phyloP scores from a whole-genome alignment of 2,797 vertebrate genomes.

The Meda fulgida region DNA sequence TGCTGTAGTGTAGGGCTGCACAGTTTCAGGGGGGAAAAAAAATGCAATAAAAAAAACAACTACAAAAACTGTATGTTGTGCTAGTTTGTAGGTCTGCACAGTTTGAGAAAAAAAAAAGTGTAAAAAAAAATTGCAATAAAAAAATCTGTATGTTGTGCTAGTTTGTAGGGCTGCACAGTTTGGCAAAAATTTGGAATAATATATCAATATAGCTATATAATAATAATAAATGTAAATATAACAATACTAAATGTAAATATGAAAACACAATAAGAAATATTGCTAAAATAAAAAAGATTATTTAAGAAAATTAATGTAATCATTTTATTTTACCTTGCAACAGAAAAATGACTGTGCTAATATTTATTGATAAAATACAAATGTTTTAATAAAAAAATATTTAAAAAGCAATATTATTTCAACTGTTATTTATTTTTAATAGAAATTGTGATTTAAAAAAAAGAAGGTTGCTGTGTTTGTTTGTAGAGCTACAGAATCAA shows the following conservation, averaged over 20 bases:
- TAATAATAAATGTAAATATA: neutral
- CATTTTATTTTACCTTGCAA: neutral
- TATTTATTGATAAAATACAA: neutral
- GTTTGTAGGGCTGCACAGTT: neutral
- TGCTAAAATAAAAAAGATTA: neutral
- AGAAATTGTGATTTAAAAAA: neutral
- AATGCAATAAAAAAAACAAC: no score
- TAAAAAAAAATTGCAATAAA: no score
- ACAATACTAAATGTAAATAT: neutral
- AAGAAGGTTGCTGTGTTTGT: neutral
- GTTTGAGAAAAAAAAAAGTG: no score
- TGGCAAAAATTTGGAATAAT: neutral
- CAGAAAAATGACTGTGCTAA: neutral
- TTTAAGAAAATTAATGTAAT: no score
- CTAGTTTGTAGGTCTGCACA: no score
- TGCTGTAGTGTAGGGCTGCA: no score
- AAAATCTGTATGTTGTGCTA: neutral
- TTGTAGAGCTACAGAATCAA: neutral
- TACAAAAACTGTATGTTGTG: no score
- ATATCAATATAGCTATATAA: neutral
- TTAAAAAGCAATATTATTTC: neutral
- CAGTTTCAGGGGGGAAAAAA: neutral
- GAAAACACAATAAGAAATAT: neutral
- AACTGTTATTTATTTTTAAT: neutral
- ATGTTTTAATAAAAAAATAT: no score